These are phyloP conservation scores for Drosophila guanche DNA, from an alignment of 1,140 invertebrate species.

Conservation along the genomic window DNA sequence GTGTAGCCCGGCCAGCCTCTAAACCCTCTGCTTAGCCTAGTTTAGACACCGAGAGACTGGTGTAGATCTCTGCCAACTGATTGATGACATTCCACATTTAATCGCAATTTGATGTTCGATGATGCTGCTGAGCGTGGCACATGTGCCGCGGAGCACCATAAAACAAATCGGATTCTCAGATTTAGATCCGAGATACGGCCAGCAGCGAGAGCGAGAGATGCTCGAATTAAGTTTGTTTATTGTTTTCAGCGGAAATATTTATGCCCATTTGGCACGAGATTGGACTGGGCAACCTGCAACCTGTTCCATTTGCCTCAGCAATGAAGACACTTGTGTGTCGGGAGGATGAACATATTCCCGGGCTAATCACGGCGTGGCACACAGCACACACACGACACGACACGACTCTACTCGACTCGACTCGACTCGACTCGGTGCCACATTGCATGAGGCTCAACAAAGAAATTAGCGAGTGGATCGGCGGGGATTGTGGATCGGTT, in stretches of 20 bases:
- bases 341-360: conserved; percentile 76
- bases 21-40: not conserved
- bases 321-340: conserved; percentile 54
- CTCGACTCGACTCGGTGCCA: conserved; percentile 53
- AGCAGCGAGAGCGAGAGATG: conserved; percentile 6
- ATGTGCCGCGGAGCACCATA: conserved; percentile 17
- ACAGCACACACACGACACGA: conserved; percentile 51
- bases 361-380: conserved; percentile 72
- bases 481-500: conserved; percentile 37
- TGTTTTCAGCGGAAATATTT: conserved; percentile 56
- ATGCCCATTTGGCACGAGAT: conserved; percentile 41
- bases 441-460: conserved; percentile 75
- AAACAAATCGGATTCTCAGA: conserved; percentile 12
- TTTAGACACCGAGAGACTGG: too few species aligned
- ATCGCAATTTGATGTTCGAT: conserved; percentile 24
- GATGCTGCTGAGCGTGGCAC: conserved; percentile 7
- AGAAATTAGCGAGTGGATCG: conserved; percentile 68
- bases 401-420: conserved; percentile 41
- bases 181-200: not conserved
- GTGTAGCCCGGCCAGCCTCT: conserved; percentile 26
- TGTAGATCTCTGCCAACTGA: conserved; percentile 8
- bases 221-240: conserved; percentile 65
- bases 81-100: conserved; percentile 19
- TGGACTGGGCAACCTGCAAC: conserved; percentile 11
- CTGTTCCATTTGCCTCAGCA: conserved; percentile 16